These are phyloP conservation scores for Oncorhynchus keta DNA, from an alignment of 2,113 vertebrate species.

Conservation along the genomic window DNA sequence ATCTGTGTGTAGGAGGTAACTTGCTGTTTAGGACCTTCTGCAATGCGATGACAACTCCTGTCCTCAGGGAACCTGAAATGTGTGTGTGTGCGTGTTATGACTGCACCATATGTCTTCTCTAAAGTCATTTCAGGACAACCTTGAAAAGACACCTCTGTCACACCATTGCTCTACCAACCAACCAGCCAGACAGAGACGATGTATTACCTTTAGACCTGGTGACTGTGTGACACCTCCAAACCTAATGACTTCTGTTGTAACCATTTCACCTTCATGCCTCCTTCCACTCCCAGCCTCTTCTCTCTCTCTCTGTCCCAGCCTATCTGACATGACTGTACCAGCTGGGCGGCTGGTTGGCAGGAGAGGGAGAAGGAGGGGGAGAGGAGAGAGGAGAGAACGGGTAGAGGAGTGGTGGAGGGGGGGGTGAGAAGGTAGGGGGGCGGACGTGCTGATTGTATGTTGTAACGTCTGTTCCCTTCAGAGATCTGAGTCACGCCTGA, in stretches of 20 bases:
- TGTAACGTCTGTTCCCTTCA: slow-evolving; percentile 19
- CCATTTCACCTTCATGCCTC: slow-evolving; percentile 60
- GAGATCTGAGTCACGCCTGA: slow-evolving; percentile 61
- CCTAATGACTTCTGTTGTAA: slow-evolving; percentile 63
- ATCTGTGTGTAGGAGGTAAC: slow-evolving; percentile 31
- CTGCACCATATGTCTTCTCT: background rate
- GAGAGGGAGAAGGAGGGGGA: background rate
- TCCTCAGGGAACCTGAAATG: slow-evolving; percentile 54
- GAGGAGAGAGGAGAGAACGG: background rate
- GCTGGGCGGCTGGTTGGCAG: slow-evolving; percentile 59
- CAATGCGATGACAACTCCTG: slow-evolving; percentile 49
- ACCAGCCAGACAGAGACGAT: background rate
- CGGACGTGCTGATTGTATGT: slow-evolving; percentile 45
- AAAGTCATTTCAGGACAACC: background rate
- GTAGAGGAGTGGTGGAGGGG: background rate
- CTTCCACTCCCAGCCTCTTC: slow-evolving; percentile 50
- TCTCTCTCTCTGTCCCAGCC: slow-evolving; percentile 68
- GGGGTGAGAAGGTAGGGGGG: slow-evolving; percentile 5
- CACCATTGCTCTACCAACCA: background rate
- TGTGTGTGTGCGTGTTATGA: slow-evolving; percentile 36
- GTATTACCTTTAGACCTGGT: background rate
- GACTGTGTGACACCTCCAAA: slow-evolving; percentile 15
- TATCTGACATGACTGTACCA: slow-evolving; percentile 80
- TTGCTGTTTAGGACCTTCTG: slow-evolving; percentile 43
- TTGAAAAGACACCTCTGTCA: background rate